Evolutionary conservation across 2,888 invertebrate genomes (phyloP).

Genomic region (Coenonympha glycerion): DNA sequence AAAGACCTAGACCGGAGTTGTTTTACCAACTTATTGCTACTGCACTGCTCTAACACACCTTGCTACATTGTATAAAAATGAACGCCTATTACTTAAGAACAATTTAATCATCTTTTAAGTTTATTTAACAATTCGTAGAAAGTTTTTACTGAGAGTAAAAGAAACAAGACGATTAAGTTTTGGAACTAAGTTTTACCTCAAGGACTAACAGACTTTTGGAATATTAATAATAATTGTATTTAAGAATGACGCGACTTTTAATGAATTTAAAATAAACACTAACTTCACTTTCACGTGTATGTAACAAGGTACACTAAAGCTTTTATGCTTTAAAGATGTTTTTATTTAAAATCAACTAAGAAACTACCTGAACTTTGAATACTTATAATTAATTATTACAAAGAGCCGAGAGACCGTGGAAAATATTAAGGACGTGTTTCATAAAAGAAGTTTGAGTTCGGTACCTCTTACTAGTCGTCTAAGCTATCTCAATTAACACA

Average conservation of each 20-base stretch:
- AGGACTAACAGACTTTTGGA: too few relatives aligned
- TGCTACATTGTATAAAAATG: too few relatives aligned
- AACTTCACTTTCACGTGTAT: too few relatives aligned
- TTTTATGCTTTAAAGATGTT: conserved; percentile 45
- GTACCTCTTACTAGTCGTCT: neutral
- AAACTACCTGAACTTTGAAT: conserved; percentile 46
- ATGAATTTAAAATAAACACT: too few relatives aligned
- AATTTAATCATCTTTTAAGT: too few relatives aligned
- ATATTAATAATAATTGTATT: too few relatives aligned
- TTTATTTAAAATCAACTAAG: conserved; percentile 46
- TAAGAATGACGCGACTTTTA: too few relatives aligned
- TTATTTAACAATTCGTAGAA: too few relatives aligned
- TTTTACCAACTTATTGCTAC: conserved; percentile 48
- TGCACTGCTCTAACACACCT: conserved; percentile 15
- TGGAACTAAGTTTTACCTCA: too few relatives aligned
- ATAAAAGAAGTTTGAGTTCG: neutral
- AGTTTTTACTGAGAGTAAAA: too few relatives aligned
- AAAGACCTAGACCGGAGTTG: conserved; percentile 50
- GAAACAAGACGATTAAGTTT: too few relatives aligned
- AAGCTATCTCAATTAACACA: neutral
- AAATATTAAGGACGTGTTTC: neutral
- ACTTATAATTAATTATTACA: conserved; percentile 45
- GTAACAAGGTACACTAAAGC: conserved; percentile 24
- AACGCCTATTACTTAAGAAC: too few relatives aligned
- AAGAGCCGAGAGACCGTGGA: conserved; percentile 39